These are phyloP conservation scores for Cephus spinipes DNA, from an alignment of 2,888 invertebrate genomes.

Conservation along the genomic window DNA sequence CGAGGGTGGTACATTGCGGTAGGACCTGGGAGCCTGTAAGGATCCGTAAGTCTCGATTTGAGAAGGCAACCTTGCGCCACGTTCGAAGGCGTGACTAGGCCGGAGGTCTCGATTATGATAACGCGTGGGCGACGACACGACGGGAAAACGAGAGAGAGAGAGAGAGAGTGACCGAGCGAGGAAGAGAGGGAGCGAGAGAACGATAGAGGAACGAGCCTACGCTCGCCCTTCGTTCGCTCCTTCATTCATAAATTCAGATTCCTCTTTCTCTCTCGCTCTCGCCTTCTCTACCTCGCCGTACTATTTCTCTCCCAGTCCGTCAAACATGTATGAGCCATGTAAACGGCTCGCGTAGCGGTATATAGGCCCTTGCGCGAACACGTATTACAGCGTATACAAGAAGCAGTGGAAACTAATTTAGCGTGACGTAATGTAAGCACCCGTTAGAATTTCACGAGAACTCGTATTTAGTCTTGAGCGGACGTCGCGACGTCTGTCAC, in stretches of 20 bases:
- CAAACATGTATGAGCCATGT: neutral
- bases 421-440: neutral
- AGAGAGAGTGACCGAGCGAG: neutral
- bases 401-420: neutral
- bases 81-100: slow-evolving; percentile 57
- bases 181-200: neutral
- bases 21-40: neutral
- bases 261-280: slow-evolving; percentile 10
- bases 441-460: neutral
- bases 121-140: slow-evolving; percentile 49
- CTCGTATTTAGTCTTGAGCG: neutral
- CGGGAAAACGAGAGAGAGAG: neutral
- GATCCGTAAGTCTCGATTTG: neutral
- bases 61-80: slow-evolving; percentile 55
- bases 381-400: neutral
- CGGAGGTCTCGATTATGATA: slow-evolving; percentile 63
- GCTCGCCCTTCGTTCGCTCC: slow-evolving; percentile 40
- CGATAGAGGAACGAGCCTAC: slow-evolving; percentile 40
- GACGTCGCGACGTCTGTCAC: slow-evolving; percentile 19
- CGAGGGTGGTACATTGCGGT: neutral
- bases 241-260: slow-evolving; percentile 39
- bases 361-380: neutral
- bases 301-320: neutral
- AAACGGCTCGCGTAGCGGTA: neutral
- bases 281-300: neutral